Base-by-base conservation (phyloP, 2,113 vertebrate genomes). In the Oceanodroma tethys region DNA sequence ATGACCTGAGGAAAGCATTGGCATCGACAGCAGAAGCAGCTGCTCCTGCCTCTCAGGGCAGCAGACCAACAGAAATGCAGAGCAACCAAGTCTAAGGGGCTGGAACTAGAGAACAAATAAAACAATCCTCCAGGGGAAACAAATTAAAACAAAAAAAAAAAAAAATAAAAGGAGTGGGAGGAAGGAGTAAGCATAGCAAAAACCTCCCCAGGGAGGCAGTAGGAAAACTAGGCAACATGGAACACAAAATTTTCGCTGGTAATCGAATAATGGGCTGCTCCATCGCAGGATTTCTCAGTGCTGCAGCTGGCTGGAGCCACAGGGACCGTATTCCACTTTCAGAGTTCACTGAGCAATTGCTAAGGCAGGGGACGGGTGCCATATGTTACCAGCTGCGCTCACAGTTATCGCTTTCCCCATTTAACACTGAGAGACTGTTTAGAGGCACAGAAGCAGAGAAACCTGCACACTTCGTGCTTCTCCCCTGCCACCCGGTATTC, bases 301-400 rank as follows among this genome's bases (percentile, higher is more conserved):
- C 75, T 95, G 82, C 96, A 97, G 97, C 97, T 97, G 97, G 94
- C 93, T 96, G 91, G 86, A 96, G 93, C 96, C 93, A 94, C 50
- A 5, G 96, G 96, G 93, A 91, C 93, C 1, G 8, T 86, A 72
- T 14, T 95, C 53, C 90, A 76, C 94, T 97, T 95, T 95, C 94
- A 97, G 95, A 97, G 96, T 94, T 97, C 97, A 97, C 47, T 96
- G 95, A 97, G 93, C 97, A 97, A 97, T 96, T 95, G 96, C 94
- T 95, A 96, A 96, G 96, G 88, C 94, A 91, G 89, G 91, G 94
- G 94, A 97, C 42, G 79, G 82, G 94, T 98, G 96, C 93, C 96
- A 95, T 97, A 97, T 97, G 96, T 62, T 53, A 94, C 95, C 97
- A 98, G 97, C 94, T 97, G 97, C 23, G 71, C 93, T 96, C 95